Conservation (phyloP, 2,113 vertebrate genomes). For the Zosterops japonicus region DNA sequence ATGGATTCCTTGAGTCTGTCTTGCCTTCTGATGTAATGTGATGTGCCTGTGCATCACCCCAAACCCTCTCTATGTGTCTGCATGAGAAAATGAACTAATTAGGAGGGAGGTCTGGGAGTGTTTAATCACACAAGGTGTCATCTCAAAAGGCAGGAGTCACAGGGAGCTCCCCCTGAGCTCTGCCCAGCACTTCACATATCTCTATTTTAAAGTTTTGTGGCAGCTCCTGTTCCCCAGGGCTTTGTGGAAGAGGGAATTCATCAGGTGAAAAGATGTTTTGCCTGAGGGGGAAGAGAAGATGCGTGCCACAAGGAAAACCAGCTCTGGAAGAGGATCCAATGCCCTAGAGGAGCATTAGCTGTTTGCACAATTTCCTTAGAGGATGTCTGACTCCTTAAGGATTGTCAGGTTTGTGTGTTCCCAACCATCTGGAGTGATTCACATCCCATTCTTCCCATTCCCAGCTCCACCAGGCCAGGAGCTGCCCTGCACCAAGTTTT, state of each 20-base stretch:
- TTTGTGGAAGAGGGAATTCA: not conserved
- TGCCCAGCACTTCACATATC: not conserved
- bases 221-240: not conserved
- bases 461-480: not conserved
- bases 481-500: not conserved
- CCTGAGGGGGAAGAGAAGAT: not conserved
- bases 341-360: not conserved
- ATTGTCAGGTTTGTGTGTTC: not conserved
- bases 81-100: not conserved
- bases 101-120: not conserved
- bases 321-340: not conserved
- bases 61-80: not conserved
- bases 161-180: not conserved
- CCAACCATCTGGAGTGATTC: not conserved
- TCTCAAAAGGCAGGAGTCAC: not conserved
- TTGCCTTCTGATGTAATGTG: not conserved
- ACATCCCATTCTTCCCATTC: not conserved
- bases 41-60: not conserved
- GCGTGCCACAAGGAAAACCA: not conserved
- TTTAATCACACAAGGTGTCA: not conserved
- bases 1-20: not conserved
- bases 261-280: not conserved
- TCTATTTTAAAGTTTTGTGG: not conserved
- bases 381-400: not conserved
- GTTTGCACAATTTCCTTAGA: not conserved